Evolutionary conservation across 2,797 vertebrate genomes (phyloP).

Genomic region (Geotrypetes seraphini): DNA sequence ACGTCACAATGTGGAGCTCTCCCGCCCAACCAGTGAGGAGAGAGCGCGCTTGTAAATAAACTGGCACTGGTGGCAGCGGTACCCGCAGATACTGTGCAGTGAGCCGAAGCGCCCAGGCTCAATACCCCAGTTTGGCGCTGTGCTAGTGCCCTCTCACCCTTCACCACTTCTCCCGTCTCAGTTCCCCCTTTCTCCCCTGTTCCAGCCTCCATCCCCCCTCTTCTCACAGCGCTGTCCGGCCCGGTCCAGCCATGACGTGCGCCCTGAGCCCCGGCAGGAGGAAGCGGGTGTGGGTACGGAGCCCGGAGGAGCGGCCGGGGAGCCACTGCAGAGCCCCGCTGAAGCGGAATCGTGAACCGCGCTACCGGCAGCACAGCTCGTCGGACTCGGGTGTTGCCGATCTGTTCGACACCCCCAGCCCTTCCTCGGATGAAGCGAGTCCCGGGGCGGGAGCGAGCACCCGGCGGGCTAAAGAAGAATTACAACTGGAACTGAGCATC

Average conservation of each 20-base stretch:
- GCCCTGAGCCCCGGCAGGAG: constrained; percentile 1
- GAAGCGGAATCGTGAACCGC: constrained; percentile 31
- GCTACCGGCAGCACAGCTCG: constrained; percentile 49
- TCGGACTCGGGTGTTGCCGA: constrained; percentile 63
- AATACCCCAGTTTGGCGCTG: no score
- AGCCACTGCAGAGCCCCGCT: constrained; percentile 27
- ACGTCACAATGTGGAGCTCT: constrained; percentile 18
- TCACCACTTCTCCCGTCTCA: neutral
- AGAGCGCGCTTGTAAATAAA: constrained; percentile 5
- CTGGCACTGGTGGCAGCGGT: neutral
- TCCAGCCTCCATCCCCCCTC: no score
- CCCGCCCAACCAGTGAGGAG: constrained; percentile 17
- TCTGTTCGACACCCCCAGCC: constrained; percentile 31
- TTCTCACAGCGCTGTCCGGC: rapidly evolving
- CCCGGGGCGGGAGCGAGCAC: neutral
- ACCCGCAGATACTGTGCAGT: neutral
- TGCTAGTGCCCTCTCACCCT: no score
- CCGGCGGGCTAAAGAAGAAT: no score
- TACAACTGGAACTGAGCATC: constrained; percentile 43
- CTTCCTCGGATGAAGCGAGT: neutral
- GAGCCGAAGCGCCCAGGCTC: no score
- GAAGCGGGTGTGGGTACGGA: constrained; percentile 1
- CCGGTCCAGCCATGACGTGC: rapidly evolving
- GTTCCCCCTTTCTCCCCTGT: no score
- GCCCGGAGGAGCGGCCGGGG: constrained; percentile 8